Evolutionary conservation across 2,797 vertebrate genomes (phyloP), one percentile per base, ranked within the genome.

Genomic region (Chiroxiphia lanceolata): DNA sequence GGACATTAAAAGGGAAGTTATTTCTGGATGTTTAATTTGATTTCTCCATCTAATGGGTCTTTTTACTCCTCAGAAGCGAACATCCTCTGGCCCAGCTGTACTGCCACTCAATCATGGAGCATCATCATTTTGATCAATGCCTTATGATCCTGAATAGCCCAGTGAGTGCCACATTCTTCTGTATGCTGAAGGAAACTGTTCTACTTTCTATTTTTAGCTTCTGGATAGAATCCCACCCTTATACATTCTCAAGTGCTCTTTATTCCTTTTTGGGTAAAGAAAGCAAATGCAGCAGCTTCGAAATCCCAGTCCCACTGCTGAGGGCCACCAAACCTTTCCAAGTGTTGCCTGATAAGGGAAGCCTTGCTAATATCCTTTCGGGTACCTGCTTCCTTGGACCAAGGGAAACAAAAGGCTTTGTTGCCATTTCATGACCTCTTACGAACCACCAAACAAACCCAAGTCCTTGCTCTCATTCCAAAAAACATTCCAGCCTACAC

Each of bases 61-160:
- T 80, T 94, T 88, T 84, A 12, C 21, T 94, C 76, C 96, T 29
- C 97, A 99, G 99, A 97, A 99, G 99, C 3, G 99, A 99, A 50
- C 99, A 99, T 94, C 99, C 99, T 3, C 98, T 99, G 75, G 99
- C 99, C 47, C 99, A 99, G 91, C 98, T 99, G 26, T 99, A 99
- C 95, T 99, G 99, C 97, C 99, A 99, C 94, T 99, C 99, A 23
- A 99, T 98, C 94, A 99, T 99, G 99, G 99, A 99, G 92, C 99
- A 99, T 90, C 99, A 99, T 93, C 99, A 99, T 97, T 99, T 99
- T 54, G 99, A 99, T 97, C 99, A 99, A 97, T 99, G 99, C 97
- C 98, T 99, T 96, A 99, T 99, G 99, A 99, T 99, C 95, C 99
- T 99, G 82, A 99, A 99, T 93, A 99, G 98, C 89, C 99, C 99